Base-by-base conservation (phyloP, 2,888 invertebrate species). In the Ophion slaviceki region DNA sequence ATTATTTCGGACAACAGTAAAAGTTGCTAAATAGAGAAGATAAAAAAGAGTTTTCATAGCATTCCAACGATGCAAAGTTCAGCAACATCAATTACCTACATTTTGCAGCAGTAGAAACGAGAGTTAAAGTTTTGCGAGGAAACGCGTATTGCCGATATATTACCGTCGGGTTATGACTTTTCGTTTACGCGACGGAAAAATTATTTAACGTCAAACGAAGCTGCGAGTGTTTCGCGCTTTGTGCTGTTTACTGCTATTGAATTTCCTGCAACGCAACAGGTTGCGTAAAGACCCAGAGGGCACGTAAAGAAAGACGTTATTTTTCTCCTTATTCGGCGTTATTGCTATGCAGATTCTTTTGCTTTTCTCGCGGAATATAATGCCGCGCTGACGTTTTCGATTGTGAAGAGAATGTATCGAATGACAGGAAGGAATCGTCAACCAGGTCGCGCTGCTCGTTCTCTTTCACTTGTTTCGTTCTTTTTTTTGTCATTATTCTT, bases 241-340 rank as follows among this genome's bases (percentile, higher is more conserved):
- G 36, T 36, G 36, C 6, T 6, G 57, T 72, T 72, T 59, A 11
- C 11, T 59, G 11, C 36, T 67, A 17, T 64, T 57, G 32, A 66
- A 32, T n/a, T 40, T 11, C 32, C 4, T 20, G 53, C 28, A 28
- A 68, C n/a, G 59, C 67, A 76, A 76, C 76, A 76, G 76, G 76
- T 77, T 40, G 36, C 61, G 20, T 53, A 75, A 61, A 72, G 47
- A 47, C 14, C 62, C 20, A 36, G 32, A n/a, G 14, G 32, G 53
- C 17, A 14, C 53, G 53, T 53, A 24, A 70, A 45, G 28, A 62
- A 47, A 70, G 28, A 61, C 28, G 61, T 62, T 20, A 32, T 67
- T 67, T 67, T 28, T 59, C n/a, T 70, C 36, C 17, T 62, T 68
- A 59, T 67, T 57, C 47, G 24, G 53, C 1, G 17, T 40, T 8